phyloP scores from a whole-genome alignment of 2,113 vertebrate genomes.

The Cinclus mexicanus region DNA sequence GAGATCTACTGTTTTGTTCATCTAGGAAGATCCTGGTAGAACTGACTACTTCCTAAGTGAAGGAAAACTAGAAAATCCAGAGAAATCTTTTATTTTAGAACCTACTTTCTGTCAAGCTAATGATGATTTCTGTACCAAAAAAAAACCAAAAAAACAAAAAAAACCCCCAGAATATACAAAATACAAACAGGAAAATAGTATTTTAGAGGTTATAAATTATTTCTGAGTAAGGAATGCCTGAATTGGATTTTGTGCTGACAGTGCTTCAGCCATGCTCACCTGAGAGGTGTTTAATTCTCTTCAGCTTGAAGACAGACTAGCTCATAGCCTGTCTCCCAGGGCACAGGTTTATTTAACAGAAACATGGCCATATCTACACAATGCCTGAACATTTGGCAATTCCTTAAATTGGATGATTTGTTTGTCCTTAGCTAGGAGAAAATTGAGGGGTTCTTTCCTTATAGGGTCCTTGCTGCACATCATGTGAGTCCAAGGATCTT shows the following conservation, averaged over 20 bases:
- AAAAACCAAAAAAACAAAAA: not conserved
- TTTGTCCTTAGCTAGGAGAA: not conserved
- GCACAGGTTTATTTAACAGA: not conserved
- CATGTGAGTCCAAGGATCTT: not conserved
- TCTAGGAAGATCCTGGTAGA: not conserved
- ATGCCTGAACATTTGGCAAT: not conserved
- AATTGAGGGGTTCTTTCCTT: not conserved
- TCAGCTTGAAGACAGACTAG: not conserved
- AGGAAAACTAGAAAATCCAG: not conserved
- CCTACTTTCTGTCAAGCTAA: not conserved
- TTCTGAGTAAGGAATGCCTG: not conserved
- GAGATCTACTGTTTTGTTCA: not conserved
- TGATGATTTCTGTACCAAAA: not conserved
- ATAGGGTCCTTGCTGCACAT: not conserved
- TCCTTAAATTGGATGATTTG: not conserved
- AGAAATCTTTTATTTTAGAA: not conserved
- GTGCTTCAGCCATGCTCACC: not conserved
- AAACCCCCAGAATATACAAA: not conserved
- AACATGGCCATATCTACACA: not conserved
- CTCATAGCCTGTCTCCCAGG: not conserved
- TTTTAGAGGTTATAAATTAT: not conserved
- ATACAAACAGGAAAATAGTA: not conserved
- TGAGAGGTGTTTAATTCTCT: not conserved
- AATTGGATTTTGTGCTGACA: not conserved
- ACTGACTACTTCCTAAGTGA: not conserved